Conservation (phyloP, 1,140 invertebrate genomes). For the Cecropterus lyciades region DNA sequence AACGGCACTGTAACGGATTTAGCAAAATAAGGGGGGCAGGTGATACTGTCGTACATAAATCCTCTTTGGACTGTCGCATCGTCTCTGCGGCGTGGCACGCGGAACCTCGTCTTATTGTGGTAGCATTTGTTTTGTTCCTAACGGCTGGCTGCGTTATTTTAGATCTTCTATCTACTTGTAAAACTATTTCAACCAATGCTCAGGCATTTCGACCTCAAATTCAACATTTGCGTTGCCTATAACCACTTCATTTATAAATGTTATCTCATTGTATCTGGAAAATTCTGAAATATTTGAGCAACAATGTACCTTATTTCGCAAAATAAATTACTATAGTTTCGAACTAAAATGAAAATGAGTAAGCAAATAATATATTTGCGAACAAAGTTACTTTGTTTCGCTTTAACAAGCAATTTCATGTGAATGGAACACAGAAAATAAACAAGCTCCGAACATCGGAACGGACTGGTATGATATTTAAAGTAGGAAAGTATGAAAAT, state of each 20-base stretch:
- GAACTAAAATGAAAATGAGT: conserved; percentile 34
- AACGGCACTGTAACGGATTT: conserved; percentile 49
- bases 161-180: conserved; percentile 59
- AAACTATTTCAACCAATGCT: conserved; percentile 43
- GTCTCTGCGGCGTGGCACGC: conserved; percentile 58
- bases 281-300: conserved; percentile 20
- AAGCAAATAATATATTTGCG: conserved; percentile 33
- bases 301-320: conserved; percentile 13
- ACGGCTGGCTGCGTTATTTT: conserved; percentile 60
- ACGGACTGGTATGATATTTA: conserved; percentile 27
- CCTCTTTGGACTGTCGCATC: conserved; percentile 53
- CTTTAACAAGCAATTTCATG: conserved; percentile 36
- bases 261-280: conserved; percentile 6
- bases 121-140: conserved; percentile 57
- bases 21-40: conserved; percentile 57
- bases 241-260: conserved; percentile 24
- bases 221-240: conserved; percentile 12
- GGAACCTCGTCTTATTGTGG: conserved; percentile 70
- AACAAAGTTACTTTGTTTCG: conserved; percentile 32
- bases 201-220: conserved; percentile 18
- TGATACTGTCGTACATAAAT: conserved; percentile 64
- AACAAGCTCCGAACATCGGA: conserved; percentile 18
- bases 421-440: conserved; percentile 32
- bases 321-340: conserved; percentile 31
- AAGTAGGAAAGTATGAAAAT: conserved; percentile 5